Conservation (phyloP, 2,113 vertebrate species). For the Sula dactylatra region DNA sequence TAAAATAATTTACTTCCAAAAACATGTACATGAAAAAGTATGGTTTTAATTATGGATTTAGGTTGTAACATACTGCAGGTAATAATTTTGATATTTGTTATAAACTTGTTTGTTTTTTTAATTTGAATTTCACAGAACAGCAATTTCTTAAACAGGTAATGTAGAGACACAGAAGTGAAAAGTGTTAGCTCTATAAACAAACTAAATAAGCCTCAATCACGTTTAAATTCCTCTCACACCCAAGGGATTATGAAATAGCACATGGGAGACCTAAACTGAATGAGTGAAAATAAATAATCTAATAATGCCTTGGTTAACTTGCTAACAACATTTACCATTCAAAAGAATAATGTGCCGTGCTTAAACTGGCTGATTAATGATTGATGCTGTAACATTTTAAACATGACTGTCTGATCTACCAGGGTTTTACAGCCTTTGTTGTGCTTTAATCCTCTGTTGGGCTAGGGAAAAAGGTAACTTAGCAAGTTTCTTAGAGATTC, state of each 20-base stretch:
- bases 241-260: slow-evolving; percentile 31
- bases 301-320: background rate
- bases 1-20: background rate
- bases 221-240: slow-evolving; percentile 29
- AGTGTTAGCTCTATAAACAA: slow-evolving; percentile 16
- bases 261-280: background rate
- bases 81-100: background rate
- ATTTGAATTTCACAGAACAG: background rate
- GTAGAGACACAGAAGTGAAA: background rate
- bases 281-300: slow-evolving; percentile 27
- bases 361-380: background rate
- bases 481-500: background rate
- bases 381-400: background rate
- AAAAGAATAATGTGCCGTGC: background rate
- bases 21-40: background rate
- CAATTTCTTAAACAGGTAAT: background rate
- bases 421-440: background rate
- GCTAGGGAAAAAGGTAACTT: background rate
- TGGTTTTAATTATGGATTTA: background rate
- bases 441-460: background rate
- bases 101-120: background rate
- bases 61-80: background rate
- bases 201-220: background rate
- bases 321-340: background rate
- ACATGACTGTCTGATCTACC: background rate